These are phyloP conservation scores for Hypothenemus hampei DNA, from an alignment of 1,140 invertebrate species.

Conservation along the genomic window DNA sequence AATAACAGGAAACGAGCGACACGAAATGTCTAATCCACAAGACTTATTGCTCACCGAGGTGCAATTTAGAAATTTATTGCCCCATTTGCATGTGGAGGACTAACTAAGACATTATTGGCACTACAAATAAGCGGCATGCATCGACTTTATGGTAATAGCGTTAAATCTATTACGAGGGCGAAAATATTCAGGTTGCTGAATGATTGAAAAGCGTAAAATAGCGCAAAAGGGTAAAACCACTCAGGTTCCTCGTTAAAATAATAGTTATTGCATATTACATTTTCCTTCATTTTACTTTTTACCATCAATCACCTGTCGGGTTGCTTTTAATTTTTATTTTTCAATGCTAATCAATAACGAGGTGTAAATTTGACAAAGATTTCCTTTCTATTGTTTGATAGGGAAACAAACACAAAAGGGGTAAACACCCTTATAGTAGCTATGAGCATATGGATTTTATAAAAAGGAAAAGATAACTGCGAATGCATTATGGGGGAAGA, in stretches of 20 bases:
- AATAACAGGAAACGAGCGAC: constrained; percentile 27
- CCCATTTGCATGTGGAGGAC: constrained; percentile 28
- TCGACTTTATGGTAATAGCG: constrained; percentile 23
- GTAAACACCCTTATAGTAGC: constrained; percentile 8
- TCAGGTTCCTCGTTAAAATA: too few species aligned
- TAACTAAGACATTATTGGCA: constrained; percentile 27
- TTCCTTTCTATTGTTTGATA: constrained; percentile 14
- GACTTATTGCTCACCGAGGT: constrained; percentile 28
- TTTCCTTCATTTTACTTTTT: too few species aligned
- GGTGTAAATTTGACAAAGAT: constrained; percentile 14
- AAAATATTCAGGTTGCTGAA: constrained; percentile 18
- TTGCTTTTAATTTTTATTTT: too few species aligned
- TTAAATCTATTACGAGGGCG: constrained; percentile 20
- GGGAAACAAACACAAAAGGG: neutral
- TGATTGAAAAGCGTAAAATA: constrained; percentile 1
- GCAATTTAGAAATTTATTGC: constrained; percentile 28
- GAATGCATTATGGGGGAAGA: neutral
- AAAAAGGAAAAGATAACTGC: constrained; percentile 4
- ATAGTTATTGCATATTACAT: too few species aligned
- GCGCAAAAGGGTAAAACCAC: too few species aligned
- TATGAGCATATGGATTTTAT: constrained; percentile 1
- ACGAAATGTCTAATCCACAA: constrained; percentile 27
- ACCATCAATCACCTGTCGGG: too few species aligned
- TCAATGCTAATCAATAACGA: too few species aligned
- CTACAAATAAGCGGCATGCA: constrained; percentile 25